Conservation (phyloP, 2,797 vertebrate genomes). For the Paguma larvata region DNA sequence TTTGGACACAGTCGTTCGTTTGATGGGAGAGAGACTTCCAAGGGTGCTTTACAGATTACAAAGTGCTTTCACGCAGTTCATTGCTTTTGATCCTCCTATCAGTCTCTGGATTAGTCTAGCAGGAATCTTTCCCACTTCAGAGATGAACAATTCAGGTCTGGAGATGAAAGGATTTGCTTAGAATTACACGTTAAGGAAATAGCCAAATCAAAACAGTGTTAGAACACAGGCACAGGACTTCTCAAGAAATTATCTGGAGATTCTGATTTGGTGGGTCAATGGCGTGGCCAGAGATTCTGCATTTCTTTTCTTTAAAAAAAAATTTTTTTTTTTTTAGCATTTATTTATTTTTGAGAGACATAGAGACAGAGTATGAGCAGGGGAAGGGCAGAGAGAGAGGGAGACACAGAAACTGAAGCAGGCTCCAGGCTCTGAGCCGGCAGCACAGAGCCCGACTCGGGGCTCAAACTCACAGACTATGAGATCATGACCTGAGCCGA, state of each 20-base stretch:
- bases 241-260: not conserved
- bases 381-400: too few species aligned
- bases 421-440: too few species aligned
- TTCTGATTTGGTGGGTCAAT: not conserved
- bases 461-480: too few species aligned
- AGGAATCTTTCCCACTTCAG: not conserved
- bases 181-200: conserved; percentile 17
- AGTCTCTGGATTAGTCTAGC: not conserved
- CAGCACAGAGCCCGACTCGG: too few species aligned
- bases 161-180: not conserved
- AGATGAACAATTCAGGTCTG: not conserved
- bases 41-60: not conserved
- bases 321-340: too few species aligned
- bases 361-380: too few species aligned
- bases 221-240: not conserved
- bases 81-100: conserved; percentile 17
- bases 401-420: too few species aligned
- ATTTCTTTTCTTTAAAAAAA: not conserved
- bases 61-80: not conserved
- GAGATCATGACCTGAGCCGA: too few species aligned
- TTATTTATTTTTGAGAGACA: too few species aligned
- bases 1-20: not conserved
- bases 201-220: not conserved
- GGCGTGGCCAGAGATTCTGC: not conserved
- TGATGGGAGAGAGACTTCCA: not conserved